A percentile compares a stretch with the other conserved stretches of the same genome.
Evolutionary conservation across 2,113 vertebrate species (phyloP).

Genomic region (Geococcyx californianus): DNA sequence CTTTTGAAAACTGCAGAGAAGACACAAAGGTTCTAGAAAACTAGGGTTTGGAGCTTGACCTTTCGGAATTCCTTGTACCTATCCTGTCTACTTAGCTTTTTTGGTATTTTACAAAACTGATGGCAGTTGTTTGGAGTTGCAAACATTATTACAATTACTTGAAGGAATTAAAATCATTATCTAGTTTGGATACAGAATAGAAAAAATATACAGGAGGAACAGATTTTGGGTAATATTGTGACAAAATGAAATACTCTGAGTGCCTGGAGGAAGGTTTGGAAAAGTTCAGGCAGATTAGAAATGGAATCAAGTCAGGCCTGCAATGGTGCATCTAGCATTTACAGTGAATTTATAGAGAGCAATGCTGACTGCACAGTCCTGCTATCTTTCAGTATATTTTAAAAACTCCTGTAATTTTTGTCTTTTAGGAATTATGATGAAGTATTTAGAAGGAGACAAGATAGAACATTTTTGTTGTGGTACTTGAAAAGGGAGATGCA

Average conservation of each 20-base stretch:
- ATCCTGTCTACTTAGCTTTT: not conserved
- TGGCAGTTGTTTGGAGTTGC: not conserved
- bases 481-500: not conserved
- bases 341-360: not conserved
- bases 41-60: not conserved
- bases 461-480: not conserved
- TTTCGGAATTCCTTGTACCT: not conserved
- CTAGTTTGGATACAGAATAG: not conserved
- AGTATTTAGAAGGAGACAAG: not conserved
- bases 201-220: not conserved
- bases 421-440: not conserved
- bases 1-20: not conserved
- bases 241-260: not conserved
- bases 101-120: not conserved
- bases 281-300: not conserved
- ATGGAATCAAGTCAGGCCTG: not conserved
- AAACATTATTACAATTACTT: not conserved
- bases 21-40: not conserved
- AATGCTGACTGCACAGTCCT: not conserved
- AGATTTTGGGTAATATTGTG: not conserved
- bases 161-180: not conserved
- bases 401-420: not conserved
- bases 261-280: not conserved
- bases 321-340: not conserved
- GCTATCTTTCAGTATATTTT: not conserved